Conservation (phyloP, 2,888 invertebrate species). For the Melanophora roralis region DNA sequence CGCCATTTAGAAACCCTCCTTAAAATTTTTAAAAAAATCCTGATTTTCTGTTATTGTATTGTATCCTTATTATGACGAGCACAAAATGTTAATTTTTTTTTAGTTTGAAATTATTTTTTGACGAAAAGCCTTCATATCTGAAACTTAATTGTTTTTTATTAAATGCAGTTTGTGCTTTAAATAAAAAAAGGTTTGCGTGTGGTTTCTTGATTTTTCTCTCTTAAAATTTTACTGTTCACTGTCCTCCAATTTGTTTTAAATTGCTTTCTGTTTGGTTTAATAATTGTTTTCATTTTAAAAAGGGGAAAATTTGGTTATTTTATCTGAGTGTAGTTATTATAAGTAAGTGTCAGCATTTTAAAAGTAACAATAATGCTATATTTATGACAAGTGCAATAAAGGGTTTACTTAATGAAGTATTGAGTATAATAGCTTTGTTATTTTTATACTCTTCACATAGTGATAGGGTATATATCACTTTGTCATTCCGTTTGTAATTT, state of each 20-base stretch:
- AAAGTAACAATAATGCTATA: conserved; percentile 46
- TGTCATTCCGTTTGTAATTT: too few species aligned
- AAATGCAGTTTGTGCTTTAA: background rate
- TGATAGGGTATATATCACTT: too few species aligned
- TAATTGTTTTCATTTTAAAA: background rate
- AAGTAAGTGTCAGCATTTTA: conserved; percentile 50
- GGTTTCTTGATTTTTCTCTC: conserved; percentile 37
- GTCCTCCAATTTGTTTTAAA: conserved; percentile 8
- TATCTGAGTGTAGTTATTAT: conserved; percentile 31
- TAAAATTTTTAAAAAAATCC: conserved; percentile 35
- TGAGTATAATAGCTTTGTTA: too few species aligned
- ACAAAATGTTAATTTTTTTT: background rate
- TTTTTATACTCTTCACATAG: too few species aligned
- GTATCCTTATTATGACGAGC: conserved; percentile 30
- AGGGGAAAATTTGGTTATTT: conserved; percentile 19
- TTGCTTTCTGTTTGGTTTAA: too few species aligned
- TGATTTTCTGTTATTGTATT: background rate
- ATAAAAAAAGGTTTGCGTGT: conserved; percentile 51
- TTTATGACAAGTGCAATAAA: background rate
- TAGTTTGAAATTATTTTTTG: conserved; percentile 8
- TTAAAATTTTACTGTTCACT: background rate
- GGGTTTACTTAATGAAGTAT: background rate
- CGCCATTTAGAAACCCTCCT: conserved; percentile 58
- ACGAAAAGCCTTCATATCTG: conserved; percentile 10
- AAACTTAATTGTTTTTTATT: conserved; percentile 2